phyloP scores from a whole-genome alignment of 2,113 vertebrate species.

The Ranitomeya variabilis region DNA sequence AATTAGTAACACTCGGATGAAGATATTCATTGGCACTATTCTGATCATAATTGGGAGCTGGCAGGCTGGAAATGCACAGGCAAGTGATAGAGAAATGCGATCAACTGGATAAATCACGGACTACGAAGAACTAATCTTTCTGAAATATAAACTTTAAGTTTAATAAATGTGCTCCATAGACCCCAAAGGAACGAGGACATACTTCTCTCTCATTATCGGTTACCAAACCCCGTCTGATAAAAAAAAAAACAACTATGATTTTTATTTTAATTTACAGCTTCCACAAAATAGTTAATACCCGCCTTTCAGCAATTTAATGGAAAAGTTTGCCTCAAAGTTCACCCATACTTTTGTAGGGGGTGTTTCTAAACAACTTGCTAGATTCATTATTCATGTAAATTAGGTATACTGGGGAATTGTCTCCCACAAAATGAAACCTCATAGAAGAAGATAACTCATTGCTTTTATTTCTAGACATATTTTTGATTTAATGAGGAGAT shows the following conservation, averaged over 20 bases:
- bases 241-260: no score
- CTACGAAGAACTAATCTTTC: background rate
- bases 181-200: background rate
- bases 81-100: background rate
- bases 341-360: background rate
- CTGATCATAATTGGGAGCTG: background rate
- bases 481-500: no score
- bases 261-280: background rate
- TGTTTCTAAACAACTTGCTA: no score
- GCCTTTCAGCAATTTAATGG: background rate
- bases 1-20: slow-evolving; percentile 5
- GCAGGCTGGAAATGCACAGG: background rate
- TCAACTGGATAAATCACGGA: background rate
- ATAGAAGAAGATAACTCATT: no score
- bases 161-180: background rate
- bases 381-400: no score
- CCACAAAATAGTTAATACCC: background rate
- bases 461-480: no score
- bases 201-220: background rate
- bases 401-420: no score
- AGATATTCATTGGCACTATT: background rate
- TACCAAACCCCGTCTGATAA: no score
- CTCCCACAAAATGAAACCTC: no score
- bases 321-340: background rate
- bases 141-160: background rate